phyloP scores from a whole-genome alignment of 2,113 vertebrate genomes.

The Anthoscopus minutus region DNA sequence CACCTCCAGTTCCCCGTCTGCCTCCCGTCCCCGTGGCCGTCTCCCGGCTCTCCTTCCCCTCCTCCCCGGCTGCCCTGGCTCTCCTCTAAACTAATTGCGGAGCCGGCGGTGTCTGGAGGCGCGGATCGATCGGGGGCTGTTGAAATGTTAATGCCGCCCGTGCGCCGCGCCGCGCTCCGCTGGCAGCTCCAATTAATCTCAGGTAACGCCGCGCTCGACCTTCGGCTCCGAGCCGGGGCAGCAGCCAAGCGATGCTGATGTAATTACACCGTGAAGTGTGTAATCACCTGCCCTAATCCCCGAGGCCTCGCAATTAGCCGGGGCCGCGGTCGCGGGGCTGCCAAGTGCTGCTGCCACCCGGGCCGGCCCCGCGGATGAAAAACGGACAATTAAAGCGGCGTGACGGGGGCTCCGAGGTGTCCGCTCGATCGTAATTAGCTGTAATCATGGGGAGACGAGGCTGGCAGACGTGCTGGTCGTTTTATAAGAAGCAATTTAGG shows the following conservation, averaged over 20 bases:
- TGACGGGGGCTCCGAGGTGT: slow-evolving; percentile 83
- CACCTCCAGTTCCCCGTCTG: not conserved
- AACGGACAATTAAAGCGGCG: slow-evolving; percentile 89
- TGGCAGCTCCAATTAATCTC: slow-evolving; percentile 99
- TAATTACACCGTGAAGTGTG: slow-evolving; percentile 96
- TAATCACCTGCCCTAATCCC: slow-evolving; percentile 93
- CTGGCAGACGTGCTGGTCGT: slow-evolving; percentile 74
- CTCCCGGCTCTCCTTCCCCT: not conserved
- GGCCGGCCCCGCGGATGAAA: slow-evolving; percentile 82
- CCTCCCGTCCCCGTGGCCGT: not conserved
- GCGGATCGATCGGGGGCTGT: slow-evolving; percentile 81
- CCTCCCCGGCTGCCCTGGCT: slow-evolving; percentile 30
- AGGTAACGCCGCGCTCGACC: slow-evolving; percentile 88
- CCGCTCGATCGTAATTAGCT: slow-evolving; percentile 91
- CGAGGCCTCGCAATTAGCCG: slow-evolving; percentile 90
- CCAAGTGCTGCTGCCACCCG: slow-evolving; percentile 75
- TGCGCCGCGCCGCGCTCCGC: slow-evolving; percentile 81
- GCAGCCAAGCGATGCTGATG: slow-evolving; percentile 90
- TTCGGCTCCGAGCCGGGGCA: slow-evolving; percentile 81
- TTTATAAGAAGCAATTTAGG: slow-evolving; percentile 86
- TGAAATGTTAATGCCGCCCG: slow-evolving; percentile 96
- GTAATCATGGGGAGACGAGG: slow-evolving; percentile 84
- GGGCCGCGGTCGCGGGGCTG: slow-evolving; percentile 74
- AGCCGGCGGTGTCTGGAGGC: slow-evolving; percentile 69
- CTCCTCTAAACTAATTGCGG: slow-evolving; percentile 79